Base-by-base conservation (phyloP, 2,888 invertebrate species). In the Dasysyrphus albostriatus region DNA sequence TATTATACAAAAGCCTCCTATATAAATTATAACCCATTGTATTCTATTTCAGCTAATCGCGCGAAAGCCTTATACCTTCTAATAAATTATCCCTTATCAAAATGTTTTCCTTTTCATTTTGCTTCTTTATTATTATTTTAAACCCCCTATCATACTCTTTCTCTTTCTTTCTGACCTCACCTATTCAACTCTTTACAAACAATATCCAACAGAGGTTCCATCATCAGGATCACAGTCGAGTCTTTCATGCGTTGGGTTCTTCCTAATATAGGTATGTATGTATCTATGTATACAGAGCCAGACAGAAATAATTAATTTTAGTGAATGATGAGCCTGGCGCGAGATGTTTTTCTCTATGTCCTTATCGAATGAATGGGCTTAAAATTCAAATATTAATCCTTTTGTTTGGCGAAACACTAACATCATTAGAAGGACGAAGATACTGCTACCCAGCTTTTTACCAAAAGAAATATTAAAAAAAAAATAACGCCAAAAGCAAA, bases 61-160 rank as follows among this genome's bases (percentile, higher is more conserved):
- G 61, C 49, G 44, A 63, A 69, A 56, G 70, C 69, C 70, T 67
- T 69, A 51, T 69, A 73, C 74, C 65, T 75, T 67, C 49, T 79
- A 83, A 87, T 87, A 87, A 87, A 83, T 87, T 87, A 87, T 79
- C 83, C 74, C 63, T 83, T 87, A 87, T 87, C 87, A 74, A 78
- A 83, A 79, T 65, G 58, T 70, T 74, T 58, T 77, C 54, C 72
- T 59, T 74, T 78, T 67, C 47, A 67, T 78, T 73, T 73, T 24
- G 51, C 51, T 74, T 69, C 34, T 70, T 78, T 58, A 65, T 76
- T 82, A 77, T 67, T 76, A 44, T 69, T 69, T 54, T 54, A 54
- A 54, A 29, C 69, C 39, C 10, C 54, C 63, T 16, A 32, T 54
- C 29, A 12, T 24, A 12, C 37, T 10, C 5, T 5, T 6, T 32